Conservation (phyloP, 2,113 vertebrate genomes). For the Lophotis ruficrista region DNA sequence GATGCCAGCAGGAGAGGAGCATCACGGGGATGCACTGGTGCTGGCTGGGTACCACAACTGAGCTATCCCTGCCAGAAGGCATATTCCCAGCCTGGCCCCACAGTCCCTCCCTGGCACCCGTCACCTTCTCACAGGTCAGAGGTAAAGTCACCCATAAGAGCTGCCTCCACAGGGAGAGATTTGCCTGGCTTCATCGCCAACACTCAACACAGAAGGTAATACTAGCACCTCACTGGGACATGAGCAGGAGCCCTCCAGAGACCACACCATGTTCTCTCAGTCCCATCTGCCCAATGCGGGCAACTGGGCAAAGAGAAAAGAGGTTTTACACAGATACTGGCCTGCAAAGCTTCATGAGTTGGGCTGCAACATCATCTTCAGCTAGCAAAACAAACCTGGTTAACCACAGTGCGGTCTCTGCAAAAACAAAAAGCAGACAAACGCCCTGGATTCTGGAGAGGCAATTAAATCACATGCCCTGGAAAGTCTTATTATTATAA, state of each 20-base stretch:
- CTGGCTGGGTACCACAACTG: fast-evolving
- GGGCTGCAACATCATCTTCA: not conserved
- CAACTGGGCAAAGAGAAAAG: not conserved
- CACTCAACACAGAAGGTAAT: not conserved
- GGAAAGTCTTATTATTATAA: not conserved
- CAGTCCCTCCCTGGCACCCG: not conserved
- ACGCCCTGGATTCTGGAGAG: not conserved
- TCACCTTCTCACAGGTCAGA: not conserved
- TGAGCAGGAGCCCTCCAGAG: not conserved
- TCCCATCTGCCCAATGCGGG: fast-evolving
- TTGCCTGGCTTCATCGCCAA: not conserved
- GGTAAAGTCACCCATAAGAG: not conserved
- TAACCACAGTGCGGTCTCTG: not conserved
- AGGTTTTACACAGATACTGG: fast-evolving
- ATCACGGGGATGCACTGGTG: not conserved
- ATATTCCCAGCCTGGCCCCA: not conserved
- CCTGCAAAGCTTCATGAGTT: not conserved
- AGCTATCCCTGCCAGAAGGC: not conserved
- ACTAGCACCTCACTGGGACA: not conserved
- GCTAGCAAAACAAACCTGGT: not conserved
- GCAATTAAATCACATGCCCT: not conserved
- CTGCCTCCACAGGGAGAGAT: not conserved
- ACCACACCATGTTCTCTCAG: not conserved
- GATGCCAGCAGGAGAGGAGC: not conserved
- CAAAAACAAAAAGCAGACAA: not conserved